phyloP scores from a whole-genome alignment of 2,797 vertebrate genomes.

The Peromyscus melanophrys region DNA sequence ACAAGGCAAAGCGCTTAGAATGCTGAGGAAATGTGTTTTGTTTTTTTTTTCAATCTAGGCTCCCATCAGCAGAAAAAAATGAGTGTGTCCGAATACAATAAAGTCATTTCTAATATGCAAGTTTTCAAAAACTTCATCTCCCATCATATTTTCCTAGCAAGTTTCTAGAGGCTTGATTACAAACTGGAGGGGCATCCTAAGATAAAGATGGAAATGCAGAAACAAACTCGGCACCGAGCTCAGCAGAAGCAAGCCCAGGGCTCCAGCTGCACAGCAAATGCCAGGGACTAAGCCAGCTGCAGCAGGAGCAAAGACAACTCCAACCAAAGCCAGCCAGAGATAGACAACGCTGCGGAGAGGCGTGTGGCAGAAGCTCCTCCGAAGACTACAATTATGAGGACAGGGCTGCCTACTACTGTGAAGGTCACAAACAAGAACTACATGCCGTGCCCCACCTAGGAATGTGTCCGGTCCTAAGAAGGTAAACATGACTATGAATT shows the following conservation, averaged over 20 bases:
- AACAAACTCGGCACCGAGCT: neutral
- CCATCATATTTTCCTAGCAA: neutral
- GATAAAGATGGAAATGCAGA: neutral
- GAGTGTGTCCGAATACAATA: neutral
- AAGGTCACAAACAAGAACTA: neutral
- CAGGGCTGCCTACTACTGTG: neutral
- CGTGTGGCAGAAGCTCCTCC: neutral
- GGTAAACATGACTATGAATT: neutral
- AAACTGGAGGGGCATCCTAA: neutral
- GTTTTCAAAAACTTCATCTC: slow-evolving; percentile 33
- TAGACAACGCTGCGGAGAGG: neutral
- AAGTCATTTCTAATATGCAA: neutral
- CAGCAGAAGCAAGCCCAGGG: neutral
- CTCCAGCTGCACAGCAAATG: neutral
- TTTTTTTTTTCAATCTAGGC: neutral
- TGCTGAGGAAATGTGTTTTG: neutral
- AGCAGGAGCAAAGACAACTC: neutral
- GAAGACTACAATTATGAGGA: neutral
- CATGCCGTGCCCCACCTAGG: neutral
- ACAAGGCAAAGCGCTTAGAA: neutral
- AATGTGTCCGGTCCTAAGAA: neutral
- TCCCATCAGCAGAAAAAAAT: neutral
- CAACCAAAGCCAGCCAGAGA: neutral
- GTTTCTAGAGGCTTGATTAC: neutral
- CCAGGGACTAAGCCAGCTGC: neutral